Percentiles rank a stretch among this genome's conserved stretches.
Evolutionary conservation across 2,113 vertebrate genomes (phyloP).

Genomic region (Tonatia bakeri): DNA sequence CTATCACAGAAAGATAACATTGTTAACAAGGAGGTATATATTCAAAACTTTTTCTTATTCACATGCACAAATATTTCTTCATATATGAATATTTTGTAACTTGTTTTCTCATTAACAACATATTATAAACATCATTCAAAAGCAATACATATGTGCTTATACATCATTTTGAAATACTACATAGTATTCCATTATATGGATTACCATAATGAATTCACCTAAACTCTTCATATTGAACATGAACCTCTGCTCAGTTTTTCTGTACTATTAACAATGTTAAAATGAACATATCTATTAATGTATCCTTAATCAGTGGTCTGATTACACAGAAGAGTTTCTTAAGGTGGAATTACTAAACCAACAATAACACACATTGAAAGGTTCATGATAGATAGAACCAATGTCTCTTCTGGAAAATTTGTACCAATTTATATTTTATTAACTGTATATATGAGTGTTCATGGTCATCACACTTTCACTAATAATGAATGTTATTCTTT

Average conservation of each 20-base stretch:
- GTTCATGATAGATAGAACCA: background rate
- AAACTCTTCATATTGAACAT: background rate
- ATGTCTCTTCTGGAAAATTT: background rate
- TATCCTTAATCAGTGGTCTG: background rate
- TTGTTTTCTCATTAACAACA: background rate
- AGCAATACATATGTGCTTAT: background rate
- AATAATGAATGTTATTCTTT: background rate
- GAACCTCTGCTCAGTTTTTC: background rate
- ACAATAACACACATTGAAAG: background rate
- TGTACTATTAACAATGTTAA: background rate
- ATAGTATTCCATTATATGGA: background rate
- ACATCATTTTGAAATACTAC: background rate
- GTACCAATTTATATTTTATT: background rate
- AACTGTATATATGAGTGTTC: background rate
- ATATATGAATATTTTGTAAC: constrained; percentile 1
- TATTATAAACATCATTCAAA: background rate
- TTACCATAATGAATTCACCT: background rate
- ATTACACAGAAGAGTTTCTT: background rate
- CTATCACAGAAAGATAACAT: background rate
- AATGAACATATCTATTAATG: background rate
- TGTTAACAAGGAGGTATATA: background rate
- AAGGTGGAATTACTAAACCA: background rate
- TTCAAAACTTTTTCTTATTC: background rate
- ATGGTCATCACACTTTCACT: background rate
- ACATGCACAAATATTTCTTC: constrained; percentile 8